Percentiles rank a stretch among this genome's conserved stretches.
Conservation (phyloP, 2,113 vertebrate species). For the Tragelaphus imberbis region DNA sequence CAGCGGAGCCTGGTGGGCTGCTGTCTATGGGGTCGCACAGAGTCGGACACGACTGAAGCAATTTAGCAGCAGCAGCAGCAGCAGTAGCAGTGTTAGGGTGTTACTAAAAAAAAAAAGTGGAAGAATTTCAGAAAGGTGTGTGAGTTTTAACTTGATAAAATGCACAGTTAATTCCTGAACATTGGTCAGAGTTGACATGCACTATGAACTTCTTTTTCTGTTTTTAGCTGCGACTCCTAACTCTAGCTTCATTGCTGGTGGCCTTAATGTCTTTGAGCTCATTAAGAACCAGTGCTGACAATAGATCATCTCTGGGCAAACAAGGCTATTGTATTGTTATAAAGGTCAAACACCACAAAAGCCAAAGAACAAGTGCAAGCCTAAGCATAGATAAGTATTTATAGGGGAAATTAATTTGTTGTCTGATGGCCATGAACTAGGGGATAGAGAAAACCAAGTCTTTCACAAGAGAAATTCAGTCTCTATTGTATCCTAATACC, state of each 20-base stretch:
- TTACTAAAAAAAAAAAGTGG: not conserved
- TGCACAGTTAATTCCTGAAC: not conserved
- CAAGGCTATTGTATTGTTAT: not conserved
- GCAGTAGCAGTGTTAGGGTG: too few relatives aligned
- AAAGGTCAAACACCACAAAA: slow-evolving; percentile 40
- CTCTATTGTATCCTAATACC: slow-evolving; percentile 12
- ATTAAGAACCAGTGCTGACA: not conserved
- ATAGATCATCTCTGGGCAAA: not conserved
- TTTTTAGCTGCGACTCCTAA: not conserved
- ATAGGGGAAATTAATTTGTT: slow-evolving; percentile 14
- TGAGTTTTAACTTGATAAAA: not conserved
- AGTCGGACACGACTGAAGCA: too few relatives aligned
- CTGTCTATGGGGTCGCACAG: too few relatives aligned
- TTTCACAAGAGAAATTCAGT: slow-evolving; percentile 20
- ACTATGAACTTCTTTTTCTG: not conserved
- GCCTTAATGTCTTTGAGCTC: not conserved
- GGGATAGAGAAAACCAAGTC: not conserved
- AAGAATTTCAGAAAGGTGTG: not conserved
- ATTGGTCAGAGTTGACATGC: not conserved
- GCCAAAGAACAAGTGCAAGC: not conserved
- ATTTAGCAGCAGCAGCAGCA: too few relatives aligned
- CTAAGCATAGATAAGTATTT: slow-evolving; percentile 1
- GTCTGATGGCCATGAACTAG: not conserved
- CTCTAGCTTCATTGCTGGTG: not conserved
- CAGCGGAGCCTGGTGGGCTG: rapidly evolving